These are phyloP conservation scores for Ranitomeya imitator DNA, from an alignment of 2,113 vertebrate genomes.

Conservation along the genomic window DNA sequence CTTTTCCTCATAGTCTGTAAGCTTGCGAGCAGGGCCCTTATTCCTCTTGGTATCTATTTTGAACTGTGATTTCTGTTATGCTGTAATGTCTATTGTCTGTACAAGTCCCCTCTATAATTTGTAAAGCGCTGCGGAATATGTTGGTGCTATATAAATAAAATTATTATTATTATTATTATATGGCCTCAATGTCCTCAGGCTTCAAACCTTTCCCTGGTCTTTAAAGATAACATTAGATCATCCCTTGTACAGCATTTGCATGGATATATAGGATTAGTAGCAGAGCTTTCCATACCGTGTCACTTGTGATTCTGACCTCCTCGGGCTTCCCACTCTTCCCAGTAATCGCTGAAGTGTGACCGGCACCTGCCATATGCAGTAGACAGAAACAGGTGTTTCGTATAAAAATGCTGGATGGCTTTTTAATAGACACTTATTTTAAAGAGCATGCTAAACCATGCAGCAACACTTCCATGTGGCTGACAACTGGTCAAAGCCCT, in stretches of 20 bases:
- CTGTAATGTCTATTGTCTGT: too few species aligned
- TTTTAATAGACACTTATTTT: slow-evolving; percentile 20
- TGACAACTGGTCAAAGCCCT: background rate
- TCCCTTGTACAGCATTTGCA: slow-evolving; percentile 36
- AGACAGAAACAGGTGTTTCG: slow-evolving; percentile 1
- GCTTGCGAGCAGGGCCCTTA: too few species aligned
- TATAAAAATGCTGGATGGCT: background rate
- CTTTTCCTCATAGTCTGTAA: too few species aligned
- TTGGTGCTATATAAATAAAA: too few species aligned
- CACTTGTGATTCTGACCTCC: slow-evolving; percentile 30
- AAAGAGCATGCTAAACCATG: background rate
- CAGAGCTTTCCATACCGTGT: slow-evolving; percentile 11
- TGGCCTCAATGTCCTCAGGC: slow-evolving; percentile 3
- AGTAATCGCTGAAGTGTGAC: slow-evolving; percentile 35
- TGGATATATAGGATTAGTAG: slow-evolving; percentile 33
- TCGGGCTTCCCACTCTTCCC: background rate
- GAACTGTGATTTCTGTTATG: too few species aligned
- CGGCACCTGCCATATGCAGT: slow-evolving; percentile 27
- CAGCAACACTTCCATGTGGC: background rate
- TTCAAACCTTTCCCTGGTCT: slow-evolving; percentile 12
- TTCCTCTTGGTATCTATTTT: too few species aligned
- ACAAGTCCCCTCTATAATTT: too few species aligned
- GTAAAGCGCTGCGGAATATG: too few species aligned
- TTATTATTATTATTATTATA: too few species aligned
- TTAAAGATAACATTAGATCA: slow-evolving; percentile 15